Base-by-base conservation (phyloP, 1,140 invertebrate species). In the Stegodyphus dumicola region DNA sequence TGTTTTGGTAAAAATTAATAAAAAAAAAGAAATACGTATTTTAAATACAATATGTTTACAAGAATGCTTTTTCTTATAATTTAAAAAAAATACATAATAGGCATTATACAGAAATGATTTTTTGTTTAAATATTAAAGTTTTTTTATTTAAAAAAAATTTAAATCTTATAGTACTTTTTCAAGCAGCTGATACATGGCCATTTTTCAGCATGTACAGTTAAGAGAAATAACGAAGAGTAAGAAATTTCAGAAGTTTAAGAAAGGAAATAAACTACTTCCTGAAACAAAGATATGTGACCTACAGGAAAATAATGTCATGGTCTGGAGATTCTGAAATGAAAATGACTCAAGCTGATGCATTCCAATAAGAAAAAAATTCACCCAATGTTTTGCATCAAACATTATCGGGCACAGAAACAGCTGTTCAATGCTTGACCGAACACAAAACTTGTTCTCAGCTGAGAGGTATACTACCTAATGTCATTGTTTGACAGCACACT, bases 231-330 rank as follows among this genome's bases (percentile, higher is more conserved):
- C 6, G 11, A 15, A 67, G 9, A 67, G 6, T 9, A 17, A 67
- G 7, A 67, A 67, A 67, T 67, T 67, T 67, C 65, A 67, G 17
- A n/a, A 67, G 17, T 7, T 17, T 33, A 33, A 67, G n/a, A 18
- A 67, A 67, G 15, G 13, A 15, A 67, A 18, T 67, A 67, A 67
- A 13, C 65, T 17, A 18, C 7, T 67, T n/a, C 0, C 1, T 18
- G 17, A n/a, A 7, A 7, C 2, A 9, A 10, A 71, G 33, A 85
- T 10, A 69, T 70, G 33, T 85, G 81, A 85, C 81, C 73, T 77
- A 85, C 65, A 85, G 7, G 73, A 85, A 48, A 85, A 66, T 56
- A 54, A 52, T 85, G 81, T 85, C 81, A 85, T 77, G 81, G 81
- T 77, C 81, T 66, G 56, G 18, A 70, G 51, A 49, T 67, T 56